Base-by-base conservation (phyloP, 2,888 invertebrate species). In the Sialis lutaria region DNA sequence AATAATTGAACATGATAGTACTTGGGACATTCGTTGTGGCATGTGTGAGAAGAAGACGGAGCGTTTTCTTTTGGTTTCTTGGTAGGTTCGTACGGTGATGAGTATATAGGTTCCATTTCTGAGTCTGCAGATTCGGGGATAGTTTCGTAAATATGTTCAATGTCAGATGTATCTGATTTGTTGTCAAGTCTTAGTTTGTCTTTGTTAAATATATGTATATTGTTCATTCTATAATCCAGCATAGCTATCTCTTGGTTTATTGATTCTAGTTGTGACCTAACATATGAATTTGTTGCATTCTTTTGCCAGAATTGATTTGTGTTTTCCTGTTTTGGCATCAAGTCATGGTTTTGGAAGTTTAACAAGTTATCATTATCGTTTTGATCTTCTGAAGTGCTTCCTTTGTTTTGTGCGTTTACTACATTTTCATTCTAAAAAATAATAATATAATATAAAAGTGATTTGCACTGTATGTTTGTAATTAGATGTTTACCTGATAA, bases 81-180 rank as follows among this genome's bases (percentile, higher is more conserved):
- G 6, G 62, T 47, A 56, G 58, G 63, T 54, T 76, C 75, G 57
- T 77, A 77, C 1, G 77, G 77, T 34, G 73, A 73, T 41, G 75
- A 77, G 55, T 77, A 77, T 44, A 77, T 69, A 1, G 77, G 77
- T 53, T 78, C 77, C 2, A 66, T 57, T 53, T 70, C 70, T 2
- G 70, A 71, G 56, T 75, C 74, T 6, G 55, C 55, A 2, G 69
- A 69, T 53, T 76, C 76, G 2, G 77, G 75, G 54, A 77, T 77
- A 4, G 77, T 77, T 58, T 77, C 77, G 55, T 77, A 77, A 47
- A 77, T 77, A 56, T 78, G 77, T 52, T 77, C 77, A 9, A 69
- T 70, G 50, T 75, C 75, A 51, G 68, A 69, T 5, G 33, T 12
- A n/a, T 43, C 43, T 49, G 66, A 67, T n/a, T 53, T 55, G 6